Base-by-base conservation (phyloP, 2,113 vertebrate species). In the Protobothrops flavoviridis region DNA sequence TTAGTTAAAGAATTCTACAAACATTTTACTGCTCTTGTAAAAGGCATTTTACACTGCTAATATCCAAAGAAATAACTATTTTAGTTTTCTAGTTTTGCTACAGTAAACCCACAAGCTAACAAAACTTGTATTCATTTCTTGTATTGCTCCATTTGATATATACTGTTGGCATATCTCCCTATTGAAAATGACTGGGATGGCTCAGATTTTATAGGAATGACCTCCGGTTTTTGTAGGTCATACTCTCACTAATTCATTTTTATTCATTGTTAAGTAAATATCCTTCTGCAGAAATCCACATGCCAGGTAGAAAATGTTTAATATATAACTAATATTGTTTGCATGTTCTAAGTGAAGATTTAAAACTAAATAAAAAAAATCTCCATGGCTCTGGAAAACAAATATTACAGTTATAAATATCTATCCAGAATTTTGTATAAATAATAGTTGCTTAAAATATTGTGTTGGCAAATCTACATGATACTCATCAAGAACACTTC, bases 191-290 rank as follows among this genome's bases (percentile, higher is more conserved):
- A 2, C 89, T 69, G 85, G 9, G 21, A 61, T 43, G 12, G 86
- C 52, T 94, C 0, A 92, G 0, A 20, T 24, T 12, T 56, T 69
- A 69, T 93, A 57, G 26, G 85, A 85, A 87, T 94, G 55, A 81
- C 74, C 33, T 39, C 43, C 9, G 61, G n/a, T 91, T 94, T 50
- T 29, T n/a, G 85, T 64, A 93, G 61, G 92, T 53, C 45, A 50
- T 0, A 0, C 20, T 87, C 61, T 92, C 33, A 53, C 69, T 93
- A 85, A 55, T 59, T 90, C 45, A 5, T 81, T 81, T 33, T 81
- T 81, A 81, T 81, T 81, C 74, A 81, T 81, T 55, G 89, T 26
- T 93, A 64, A 81, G 69, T 88, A 94, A 23, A 85, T 94, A 43
- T 39, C 26, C 12, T 0, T 0, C 69, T 86, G 52, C 50, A 89